Base-by-base conservation (phyloP, 2,113 vertebrate genomes). In the Eurypyga helias region DNA sequence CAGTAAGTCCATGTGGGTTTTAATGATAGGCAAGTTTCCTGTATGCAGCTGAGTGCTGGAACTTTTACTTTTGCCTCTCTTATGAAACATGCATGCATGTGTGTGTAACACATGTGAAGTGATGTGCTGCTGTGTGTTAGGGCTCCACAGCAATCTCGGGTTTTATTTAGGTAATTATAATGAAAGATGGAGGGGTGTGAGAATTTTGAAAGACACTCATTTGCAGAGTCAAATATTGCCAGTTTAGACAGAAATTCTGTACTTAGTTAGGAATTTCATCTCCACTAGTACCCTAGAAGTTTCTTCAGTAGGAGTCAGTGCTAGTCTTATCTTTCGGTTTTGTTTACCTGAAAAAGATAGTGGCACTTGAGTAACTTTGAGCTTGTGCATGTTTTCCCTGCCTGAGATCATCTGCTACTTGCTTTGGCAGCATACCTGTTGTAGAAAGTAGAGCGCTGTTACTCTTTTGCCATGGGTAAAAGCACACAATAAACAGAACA, bases 311-410 rank as follows among this genome's bases (percentile, higher is more conserved):
- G 13, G 18, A 76, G 15, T 48, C 51, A 78, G 14, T 72, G 93
- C 21, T 86, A 93, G 49, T 62, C 17, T 11, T 69, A 64, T 52
- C 13, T 81, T 46, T 79, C 52, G 46, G 70, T 78, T 92, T 62
- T 75, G 64, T 90, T 91, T 97, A 99, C 99, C 98, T 99, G 97
- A 99, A 99, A 98, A 99, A 99, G 86, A 99, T 95, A 3, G 98
- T 99, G 18, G 98, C 97, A 80, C 98, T 99, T 93, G 98, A 94
- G 28, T 99, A 99, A 93, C 98, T 99, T 94, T 98, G 98, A 92
- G 98, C 98, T 97, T 98, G 96, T 34, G 95, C 87, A 1, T 90
- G 98, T 91, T 98, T 98, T 9, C 98, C 98, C 92, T 99, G 98
- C 61, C 98, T 98, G 54, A 99, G 98, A 72, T 99, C 98, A 86